Conservation (phyloP, 92 coral and sea anemone genomes). For the Epizoanthus scotinus region DNA sequence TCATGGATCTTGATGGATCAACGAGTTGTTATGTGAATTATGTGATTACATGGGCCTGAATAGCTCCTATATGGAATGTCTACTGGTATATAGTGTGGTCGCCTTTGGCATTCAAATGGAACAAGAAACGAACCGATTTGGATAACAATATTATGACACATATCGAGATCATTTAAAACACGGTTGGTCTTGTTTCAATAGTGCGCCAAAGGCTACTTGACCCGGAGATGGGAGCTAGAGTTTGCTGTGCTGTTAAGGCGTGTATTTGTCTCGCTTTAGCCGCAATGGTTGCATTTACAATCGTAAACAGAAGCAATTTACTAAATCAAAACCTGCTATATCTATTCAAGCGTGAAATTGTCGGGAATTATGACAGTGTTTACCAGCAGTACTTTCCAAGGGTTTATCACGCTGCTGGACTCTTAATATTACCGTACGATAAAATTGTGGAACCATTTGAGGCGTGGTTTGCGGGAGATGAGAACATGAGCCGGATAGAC, state of each 20-base stretch:
- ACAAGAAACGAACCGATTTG: no score
- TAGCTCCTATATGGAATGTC: no score
- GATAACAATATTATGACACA: not conserved
- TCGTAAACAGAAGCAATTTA: slow-evolving; percentile 1
- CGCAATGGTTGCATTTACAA: not conserved
- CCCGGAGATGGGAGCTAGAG: slow-evolving; percentile 16
- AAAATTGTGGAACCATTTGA: slow-evolving; percentile 94
- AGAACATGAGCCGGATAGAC: slow-evolving; percentile 91
- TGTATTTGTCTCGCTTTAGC: slow-evolving; percentile 1
- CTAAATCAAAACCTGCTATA: not conserved
- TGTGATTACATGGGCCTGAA: no score
- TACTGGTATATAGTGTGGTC: no score
- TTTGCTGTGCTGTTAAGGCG: not conserved
- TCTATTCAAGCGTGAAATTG: slow-evolving; percentile 51
- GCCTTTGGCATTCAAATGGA: no score
- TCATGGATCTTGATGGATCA: no score
- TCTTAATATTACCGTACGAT: slow-evolving; percentile 84
- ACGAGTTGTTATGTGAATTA: no score
- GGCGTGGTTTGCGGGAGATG: slow-evolving; percentile 96
- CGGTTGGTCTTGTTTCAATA: not conserved
- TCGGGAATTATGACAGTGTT: slow-evolving; percentile 64
- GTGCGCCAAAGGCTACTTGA: no score
- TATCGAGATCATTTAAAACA: not conserved
- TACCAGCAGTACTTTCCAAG: slow-evolving; percentile 77
- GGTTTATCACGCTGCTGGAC: slow-evolving; percentile 88